A percentile compares a stretch with the other conserved stretches of the same genome.
Evolutionary conservation across 2,888 invertebrate species (phyloP).

Genomic region (Fabriciana adippe): DNA sequence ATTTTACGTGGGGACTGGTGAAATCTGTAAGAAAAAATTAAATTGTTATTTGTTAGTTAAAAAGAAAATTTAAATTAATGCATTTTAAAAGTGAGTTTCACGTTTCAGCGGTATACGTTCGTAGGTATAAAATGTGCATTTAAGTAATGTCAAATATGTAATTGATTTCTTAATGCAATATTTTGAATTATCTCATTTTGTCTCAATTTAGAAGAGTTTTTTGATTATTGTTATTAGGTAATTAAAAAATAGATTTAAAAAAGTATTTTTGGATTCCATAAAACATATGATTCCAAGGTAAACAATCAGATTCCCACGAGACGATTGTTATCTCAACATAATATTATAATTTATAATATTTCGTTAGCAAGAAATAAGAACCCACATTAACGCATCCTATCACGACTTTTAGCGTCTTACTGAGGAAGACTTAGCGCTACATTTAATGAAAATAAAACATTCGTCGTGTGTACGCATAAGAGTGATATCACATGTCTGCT

Average conservation of each 20-base stretch:
- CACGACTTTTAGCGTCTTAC: slow-evolving; percentile 14
- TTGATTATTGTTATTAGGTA: neutral
- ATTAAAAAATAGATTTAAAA: neutral
- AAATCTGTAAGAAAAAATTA: slow-evolving; percentile 46
- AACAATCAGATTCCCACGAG: slow-evolving; percentile 28
- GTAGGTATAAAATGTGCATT: too few species aligned
- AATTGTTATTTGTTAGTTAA: slow-evolving; percentile 10
- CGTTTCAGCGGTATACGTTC: too few species aligned
- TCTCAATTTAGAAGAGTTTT: too few species aligned
- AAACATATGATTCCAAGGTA: slow-evolving; percentile 13
- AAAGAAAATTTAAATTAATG: neutral
- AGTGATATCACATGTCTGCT: slow-evolving; percentile 41
- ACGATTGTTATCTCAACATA: slow-evolving; percentile 12
- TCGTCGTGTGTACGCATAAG: slow-evolving; percentile 16
- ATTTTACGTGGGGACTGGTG: slow-evolving; percentile 48
- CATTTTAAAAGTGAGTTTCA: too few species aligned
- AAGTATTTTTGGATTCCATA: neutral
- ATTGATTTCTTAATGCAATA: too few species aligned
- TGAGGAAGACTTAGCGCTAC: slow-evolving; percentile 16
- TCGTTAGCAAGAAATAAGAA: neutral
- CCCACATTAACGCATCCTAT: slow-evolving; percentile 17
- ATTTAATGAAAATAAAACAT: slow-evolving; percentile 34
- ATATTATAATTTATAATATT: slow-evolving; percentile 1
- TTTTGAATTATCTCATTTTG: too few species aligned
- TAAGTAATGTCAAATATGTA: too few species aligned